Percentiles rank a stretch among this genome's conserved stretches.
phyloP scores from a whole-genome alignment of 2,888 invertebrate genomes.

The Eilema sororculum region DNA sequence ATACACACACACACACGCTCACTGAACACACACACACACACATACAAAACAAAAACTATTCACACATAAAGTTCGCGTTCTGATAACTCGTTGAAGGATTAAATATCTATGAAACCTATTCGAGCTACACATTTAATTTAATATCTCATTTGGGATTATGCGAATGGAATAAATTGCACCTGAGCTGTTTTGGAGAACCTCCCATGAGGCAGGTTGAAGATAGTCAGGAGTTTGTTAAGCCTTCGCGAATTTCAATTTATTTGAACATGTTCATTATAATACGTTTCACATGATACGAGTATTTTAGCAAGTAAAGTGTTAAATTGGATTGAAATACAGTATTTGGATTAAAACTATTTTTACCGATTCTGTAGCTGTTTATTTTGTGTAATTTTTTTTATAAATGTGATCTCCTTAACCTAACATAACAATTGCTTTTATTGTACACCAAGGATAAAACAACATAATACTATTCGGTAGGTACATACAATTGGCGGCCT shows the following conservation, averaged over 20 bases:
- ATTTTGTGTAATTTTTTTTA: too few species aligned
- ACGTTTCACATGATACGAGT: background rate
- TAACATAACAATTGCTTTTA: too few species aligned
- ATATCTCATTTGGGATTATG: constrained; percentile 51
- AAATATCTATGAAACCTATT: constrained; percentile 33
- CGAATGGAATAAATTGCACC: constrained; percentile 36
- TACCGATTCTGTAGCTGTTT: too few species aligned
- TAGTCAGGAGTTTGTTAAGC: background rate
- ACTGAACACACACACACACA: background rate
- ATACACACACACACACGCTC: constrained; percentile 1
- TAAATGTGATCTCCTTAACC: too few species aligned
- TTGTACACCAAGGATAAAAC: too few species aligned
- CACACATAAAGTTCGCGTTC: constrained; percentile 34
- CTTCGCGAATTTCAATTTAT: constrained; percentile 8
- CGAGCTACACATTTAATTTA: constrained; percentile 41
- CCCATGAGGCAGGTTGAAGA: constrained; percentile 7
- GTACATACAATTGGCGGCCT: too few species aligned
- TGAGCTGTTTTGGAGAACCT: constrained; percentile 20
- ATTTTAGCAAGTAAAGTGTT: background rate
- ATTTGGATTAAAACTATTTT: too few species aligned
- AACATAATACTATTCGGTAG: too few species aligned
- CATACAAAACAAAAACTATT: constrained; percentile 19
- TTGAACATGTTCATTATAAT: background rate
- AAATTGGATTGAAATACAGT: background rate
- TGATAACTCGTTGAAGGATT: constrained; percentile 35